Percentiles rank a stretch among this genome's conserved stretches.
These are phyloP conservation scores for Strigamia crassipes DNA, from an alignment of 2,888 invertebrate species.

Conservation along the genomic window DNA sequence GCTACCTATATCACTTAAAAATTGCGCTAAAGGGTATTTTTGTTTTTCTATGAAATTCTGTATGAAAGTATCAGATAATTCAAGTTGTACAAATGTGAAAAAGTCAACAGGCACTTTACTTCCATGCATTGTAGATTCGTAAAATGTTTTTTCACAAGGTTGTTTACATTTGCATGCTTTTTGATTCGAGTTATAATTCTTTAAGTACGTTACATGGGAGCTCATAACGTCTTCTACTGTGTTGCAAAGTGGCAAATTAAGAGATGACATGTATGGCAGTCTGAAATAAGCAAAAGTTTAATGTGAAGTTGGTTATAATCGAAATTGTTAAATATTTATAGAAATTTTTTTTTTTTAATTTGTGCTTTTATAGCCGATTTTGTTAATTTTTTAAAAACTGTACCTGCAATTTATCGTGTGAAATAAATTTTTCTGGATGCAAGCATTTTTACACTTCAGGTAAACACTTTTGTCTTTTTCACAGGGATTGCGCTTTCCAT, in stretches of 20 bases:
- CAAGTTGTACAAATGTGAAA: not conserved
- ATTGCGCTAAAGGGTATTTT: not conserved
- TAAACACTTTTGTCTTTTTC: not conserved
- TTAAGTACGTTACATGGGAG: not conserved
- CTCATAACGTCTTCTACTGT: not conserved
- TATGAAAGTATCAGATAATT: not conserved
- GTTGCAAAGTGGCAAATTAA: not conserved
- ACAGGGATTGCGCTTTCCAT: not conserved
- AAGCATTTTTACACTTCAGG: not conserved
- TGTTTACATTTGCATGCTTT: not conserved
- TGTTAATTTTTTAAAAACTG: too few relatives aligned
- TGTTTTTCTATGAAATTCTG: not conserved
- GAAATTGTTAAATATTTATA: not conserved
- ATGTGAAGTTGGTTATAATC: not conserved
- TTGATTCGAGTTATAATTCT: not conserved
- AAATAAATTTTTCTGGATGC: not conserved
- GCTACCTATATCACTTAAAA: not conserved
- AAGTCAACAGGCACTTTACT: not conserved
- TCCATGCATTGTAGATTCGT: not conserved
- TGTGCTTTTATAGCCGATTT: too few relatives aligned
- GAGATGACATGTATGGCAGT: not conserved
- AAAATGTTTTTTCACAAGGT: not conserved
- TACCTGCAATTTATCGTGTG: not conserved
- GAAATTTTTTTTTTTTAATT: not conserved
- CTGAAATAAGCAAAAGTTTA: not conserved